Conservation (phyloP, 1,140 invertebrate genomes). For the Pristionchus pacificus region DNA sequence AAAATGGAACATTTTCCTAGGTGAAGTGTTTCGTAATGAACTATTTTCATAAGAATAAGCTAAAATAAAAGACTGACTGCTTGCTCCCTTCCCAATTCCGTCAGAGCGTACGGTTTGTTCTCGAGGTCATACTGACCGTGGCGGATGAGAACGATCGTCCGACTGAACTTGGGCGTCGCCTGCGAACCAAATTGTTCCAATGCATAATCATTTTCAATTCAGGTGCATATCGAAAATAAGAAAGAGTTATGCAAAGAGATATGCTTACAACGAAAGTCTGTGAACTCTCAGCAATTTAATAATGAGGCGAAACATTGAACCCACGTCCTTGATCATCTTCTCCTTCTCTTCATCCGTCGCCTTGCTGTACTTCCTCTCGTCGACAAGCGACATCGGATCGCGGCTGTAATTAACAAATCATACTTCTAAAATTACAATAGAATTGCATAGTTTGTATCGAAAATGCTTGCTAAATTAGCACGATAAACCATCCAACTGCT, state of each 20-base stretch:
- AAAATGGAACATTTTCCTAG: too few relatives aligned
- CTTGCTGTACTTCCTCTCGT: constrained; percentile 34
- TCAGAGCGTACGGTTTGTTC: constrained; percentile 40
- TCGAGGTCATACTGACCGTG: constrained; percentile 78
- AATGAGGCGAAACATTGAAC: too few relatives aligned
- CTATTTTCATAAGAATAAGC: too few relatives aligned
- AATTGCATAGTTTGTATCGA: too few relatives aligned
- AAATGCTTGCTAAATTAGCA: constrained; percentile 39
- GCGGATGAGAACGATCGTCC: constrained; percentile 83
- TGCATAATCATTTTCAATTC: too few relatives aligned
- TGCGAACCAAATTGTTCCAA: constrained; percentile 19
- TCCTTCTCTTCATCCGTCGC: constrained; percentile 39
- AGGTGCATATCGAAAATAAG: too few relatives aligned
- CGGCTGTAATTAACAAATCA: too few relatives aligned
- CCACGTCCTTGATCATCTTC: constrained; percentile 40
- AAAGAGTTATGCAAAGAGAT: too few relatives aligned
- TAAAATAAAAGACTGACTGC: constrained; percentile 22
- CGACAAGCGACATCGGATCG: constrained; percentile 42
- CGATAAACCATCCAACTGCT: constrained; percentile 64
- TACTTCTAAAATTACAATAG: too few relatives aligned
- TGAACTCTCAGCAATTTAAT: too few relatives aligned
- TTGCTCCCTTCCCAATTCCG: constrained; percentile 33
- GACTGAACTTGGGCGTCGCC: constrained; percentile 68
- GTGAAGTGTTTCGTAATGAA: too few relatives aligned
- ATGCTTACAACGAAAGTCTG: too few relatives aligned